Conservation (phyloP, 2,797 vertebrate species). For the Denticeps clupeoides region DNA sequence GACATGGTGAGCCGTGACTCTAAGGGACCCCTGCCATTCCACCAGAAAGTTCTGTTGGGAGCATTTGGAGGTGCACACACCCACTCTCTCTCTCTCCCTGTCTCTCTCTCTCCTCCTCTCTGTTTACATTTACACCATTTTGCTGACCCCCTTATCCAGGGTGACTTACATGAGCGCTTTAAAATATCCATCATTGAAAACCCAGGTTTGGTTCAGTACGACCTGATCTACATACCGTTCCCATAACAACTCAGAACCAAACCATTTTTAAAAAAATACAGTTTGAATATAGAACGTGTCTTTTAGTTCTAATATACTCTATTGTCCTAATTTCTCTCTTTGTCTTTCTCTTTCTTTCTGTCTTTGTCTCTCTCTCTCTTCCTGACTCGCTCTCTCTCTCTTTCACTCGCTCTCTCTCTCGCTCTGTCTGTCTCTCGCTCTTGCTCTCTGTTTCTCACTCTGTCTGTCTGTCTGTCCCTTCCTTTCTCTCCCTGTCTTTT, state of each 20-base stretch:
- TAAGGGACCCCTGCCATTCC: conserved; percentile 80
- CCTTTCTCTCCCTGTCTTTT: background rate
- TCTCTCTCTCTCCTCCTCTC: too few species aligned
- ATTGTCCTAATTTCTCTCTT: background rate
- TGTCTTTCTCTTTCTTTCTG: background rate
- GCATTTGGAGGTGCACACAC: conserved; percentile 68
- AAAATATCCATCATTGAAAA: too few species aligned
- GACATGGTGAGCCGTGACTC: conserved; percentile 57
- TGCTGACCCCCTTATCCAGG: too few species aligned
- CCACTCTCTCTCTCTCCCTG: background rate
- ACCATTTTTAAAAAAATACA: too few species aligned
- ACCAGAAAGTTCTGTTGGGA: conserved; percentile 84
- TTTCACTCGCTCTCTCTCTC: background rate
- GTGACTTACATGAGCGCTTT: too few species aligned
- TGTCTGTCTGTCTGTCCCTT: background rate
- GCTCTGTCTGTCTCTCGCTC: background rate
- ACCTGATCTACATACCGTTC: too few species aligned
- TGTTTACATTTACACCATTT: too few species aligned
- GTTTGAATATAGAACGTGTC: too few species aligned
- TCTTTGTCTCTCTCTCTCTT: background rate
- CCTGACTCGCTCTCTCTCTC: too few species aligned
- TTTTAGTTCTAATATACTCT: background rate
- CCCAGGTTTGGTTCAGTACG: too few species aligned
- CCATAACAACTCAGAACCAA: too few species aligned
- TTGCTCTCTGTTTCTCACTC: background rate